phyloP scores from a whole-genome alignment of 2,797 vertebrate species.

The Mycteria americana region DNA sequence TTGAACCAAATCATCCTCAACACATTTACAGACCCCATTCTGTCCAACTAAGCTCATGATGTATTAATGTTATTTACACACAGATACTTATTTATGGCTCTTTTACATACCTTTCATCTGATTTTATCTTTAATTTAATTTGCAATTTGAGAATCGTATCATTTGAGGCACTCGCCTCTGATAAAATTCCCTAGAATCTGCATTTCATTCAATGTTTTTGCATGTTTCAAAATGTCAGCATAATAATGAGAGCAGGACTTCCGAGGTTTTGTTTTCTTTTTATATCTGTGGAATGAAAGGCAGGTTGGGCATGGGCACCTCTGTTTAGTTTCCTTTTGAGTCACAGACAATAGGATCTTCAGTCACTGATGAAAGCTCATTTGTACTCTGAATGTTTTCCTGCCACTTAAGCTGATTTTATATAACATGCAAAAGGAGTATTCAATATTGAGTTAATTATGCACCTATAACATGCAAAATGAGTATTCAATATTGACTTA shows the following conservation, averaged over 20 bases:
- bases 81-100: background rate
- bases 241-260: conserved; percentile 4
- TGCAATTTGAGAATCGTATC: background rate
- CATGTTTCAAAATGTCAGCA: conserved; percentile 53
- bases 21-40: background rate
- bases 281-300: background rate
- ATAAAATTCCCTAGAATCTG: conserved; percentile 56
- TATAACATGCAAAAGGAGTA: background rate
- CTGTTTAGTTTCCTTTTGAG: conserved; percentile 21
- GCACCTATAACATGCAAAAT: background rate
- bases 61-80: background rate
- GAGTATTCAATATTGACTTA: background rate
- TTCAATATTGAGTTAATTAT: conserved; percentile 19
- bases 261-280: conserved; percentile 17
- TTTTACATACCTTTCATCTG: background rate
- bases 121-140: background rate
- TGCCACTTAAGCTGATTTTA: conserved; percentile 11
- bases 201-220: conserved; percentile 39
- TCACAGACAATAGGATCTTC: background rate
- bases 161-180: background rate
- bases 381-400: conserved; percentile 1
- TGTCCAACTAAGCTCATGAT: background rate
- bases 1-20: conserved; percentile 12
- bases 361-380: background rate
- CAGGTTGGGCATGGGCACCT: background rate